Evolutionary conservation across 30 jellyfish, hydroid and myxozoan species (phyloP).

Genomic region (Aurelia aurita): DNA sequence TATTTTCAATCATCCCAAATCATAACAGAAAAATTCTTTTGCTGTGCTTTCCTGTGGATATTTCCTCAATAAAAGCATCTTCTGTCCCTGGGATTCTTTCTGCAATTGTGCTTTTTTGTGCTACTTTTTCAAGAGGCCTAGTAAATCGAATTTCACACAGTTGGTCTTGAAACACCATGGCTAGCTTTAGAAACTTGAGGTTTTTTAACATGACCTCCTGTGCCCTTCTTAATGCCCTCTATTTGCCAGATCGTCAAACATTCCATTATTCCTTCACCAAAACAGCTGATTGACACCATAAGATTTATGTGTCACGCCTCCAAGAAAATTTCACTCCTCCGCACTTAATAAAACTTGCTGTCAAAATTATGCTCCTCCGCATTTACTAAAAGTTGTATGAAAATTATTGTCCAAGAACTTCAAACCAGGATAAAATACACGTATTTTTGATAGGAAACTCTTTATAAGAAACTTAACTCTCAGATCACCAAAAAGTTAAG

Average conservation of each 20-base stretch:
- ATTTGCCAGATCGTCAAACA: constrained; percentile 18
- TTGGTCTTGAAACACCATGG: neutral
- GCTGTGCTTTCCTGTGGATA: constrained; percentile 37
- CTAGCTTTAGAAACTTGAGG: neutral
- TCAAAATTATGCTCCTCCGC: constrained; percentile 32
- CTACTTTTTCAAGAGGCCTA: constrained; percentile 10
- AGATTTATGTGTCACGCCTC: constrained; percentile 49
- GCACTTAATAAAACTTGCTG: neutral
- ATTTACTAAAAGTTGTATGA: neutral
- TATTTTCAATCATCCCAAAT: constrained; percentile 7
- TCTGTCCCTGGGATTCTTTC: neutral
- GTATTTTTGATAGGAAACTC: too few relatives aligned
- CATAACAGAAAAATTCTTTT: constrained; percentile 19
- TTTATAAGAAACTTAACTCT: too few relatives aligned
- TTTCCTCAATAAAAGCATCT: constrained; percentile 1
- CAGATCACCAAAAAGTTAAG: too few relatives aligned
- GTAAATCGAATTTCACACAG: neutral
- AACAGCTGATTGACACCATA: constrained; percentile 63
- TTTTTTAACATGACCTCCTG: neutral
- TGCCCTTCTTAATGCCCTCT: too few relatives aligned
- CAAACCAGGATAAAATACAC: too few relatives aligned
- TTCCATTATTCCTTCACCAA: neutral
- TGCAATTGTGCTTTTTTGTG: constrained; percentile 15
- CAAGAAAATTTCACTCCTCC: neutral
- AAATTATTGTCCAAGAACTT: neutral